Conservation (phyloP, 2,888 invertebrate species). For the Ennomos quercinarius region DNA sequence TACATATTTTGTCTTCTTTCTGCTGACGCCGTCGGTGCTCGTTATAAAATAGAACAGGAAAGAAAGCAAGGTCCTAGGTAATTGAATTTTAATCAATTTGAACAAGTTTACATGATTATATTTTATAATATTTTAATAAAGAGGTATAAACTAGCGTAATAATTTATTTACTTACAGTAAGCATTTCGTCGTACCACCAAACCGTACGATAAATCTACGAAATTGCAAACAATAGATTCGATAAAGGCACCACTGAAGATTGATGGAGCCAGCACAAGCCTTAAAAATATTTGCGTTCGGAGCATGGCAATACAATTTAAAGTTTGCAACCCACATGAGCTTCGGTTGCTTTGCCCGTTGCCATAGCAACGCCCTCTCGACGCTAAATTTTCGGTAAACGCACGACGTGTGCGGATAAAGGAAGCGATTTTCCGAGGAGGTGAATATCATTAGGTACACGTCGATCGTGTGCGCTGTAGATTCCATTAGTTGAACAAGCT, state of each 20-base stretch:
- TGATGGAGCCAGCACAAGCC: conserved; percentile 47
- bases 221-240: conserved; percentile 36
- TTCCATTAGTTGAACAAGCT: conserved; percentile 61
- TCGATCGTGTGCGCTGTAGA: conserved; percentile 53
- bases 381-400: conserved; percentile 76
- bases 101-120: too few species aligned
- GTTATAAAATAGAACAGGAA: not conserved
- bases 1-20: not conserved
- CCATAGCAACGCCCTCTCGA: conserved; percentile 78
- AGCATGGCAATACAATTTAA: conserved; percentile 81
- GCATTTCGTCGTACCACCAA: not conserved
- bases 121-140: too few species aligned
- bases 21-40: not conserved
- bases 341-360: conserved; percentile 61
- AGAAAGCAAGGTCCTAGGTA: not conserved
- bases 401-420: conserved; percentile 75
- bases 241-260: conserved; percentile 39
- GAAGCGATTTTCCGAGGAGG: conserved; percentile 80
- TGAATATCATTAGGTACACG: conserved; percentile 80
- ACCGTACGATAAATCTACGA: conserved; percentile 14
- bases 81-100: too few species aligned
- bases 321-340: conserved; percentile 82
- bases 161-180: not conserved
- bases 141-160: too few species aligned
- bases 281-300: conserved; percentile 70